These are phyloP conservation scores for Periparus ater DNA, from an alignment of 2,797 vertebrate species.

Conservation along the genomic window DNA sequence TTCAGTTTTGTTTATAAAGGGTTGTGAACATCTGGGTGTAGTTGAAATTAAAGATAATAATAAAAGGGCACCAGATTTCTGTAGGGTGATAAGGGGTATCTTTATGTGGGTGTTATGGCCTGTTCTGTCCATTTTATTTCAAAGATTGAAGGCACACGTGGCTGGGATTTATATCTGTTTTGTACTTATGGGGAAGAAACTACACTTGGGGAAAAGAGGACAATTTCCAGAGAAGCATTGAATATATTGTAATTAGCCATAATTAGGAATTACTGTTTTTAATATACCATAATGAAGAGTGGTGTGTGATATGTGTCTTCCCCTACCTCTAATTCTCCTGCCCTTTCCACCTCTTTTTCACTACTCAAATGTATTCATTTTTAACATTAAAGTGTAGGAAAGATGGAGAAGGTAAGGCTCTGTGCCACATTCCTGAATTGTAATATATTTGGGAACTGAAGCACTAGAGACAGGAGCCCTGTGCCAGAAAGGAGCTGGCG, in stretches of 20 bases:
- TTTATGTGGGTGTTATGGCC: background rate
- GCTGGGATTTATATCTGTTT: background rate
- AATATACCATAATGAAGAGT: background rate
- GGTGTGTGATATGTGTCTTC: background rate
- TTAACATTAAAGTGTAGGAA: background rate
- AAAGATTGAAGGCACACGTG: background rate
- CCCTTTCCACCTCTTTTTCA: background rate
- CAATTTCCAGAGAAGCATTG: background rate
- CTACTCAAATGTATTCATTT: background rate
- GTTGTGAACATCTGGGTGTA: background rate
- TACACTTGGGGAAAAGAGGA: background rate
- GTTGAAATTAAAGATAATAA: background rate
- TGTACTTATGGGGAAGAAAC: background rate
- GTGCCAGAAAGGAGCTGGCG: background rate
- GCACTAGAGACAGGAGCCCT: background rate
- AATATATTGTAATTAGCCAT: background rate
- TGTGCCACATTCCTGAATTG: background rate
- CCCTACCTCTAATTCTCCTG: background rate
- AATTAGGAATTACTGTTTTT: background rate
- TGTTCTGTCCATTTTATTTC: background rate
- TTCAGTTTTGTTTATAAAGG: background rate
- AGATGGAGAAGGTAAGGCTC: background rate
- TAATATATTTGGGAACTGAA: background rate
- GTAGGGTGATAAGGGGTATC: background rate
- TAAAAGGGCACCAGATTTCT: background rate